Conservation (phyloP, 2,888 invertebrate species). For the Pollenia labialis region DNA sequence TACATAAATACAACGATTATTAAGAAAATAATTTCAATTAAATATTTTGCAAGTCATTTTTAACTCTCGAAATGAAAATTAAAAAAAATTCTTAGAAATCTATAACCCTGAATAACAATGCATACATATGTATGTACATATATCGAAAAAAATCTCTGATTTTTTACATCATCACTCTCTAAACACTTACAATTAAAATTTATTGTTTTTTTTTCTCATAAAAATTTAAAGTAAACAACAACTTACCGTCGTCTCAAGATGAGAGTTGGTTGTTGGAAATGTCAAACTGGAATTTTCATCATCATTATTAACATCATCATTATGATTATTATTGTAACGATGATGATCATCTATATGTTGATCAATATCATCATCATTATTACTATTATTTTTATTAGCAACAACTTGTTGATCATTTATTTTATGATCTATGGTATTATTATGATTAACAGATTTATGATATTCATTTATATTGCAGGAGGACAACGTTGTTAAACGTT, state of each 20-base stretch:
- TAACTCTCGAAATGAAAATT: background rate
- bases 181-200: slow-evolving; percentile 28
- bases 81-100: background rate
- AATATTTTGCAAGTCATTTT: background rate
- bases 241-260: slow-evolving; percentile 63
- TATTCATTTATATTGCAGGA: slow-evolving; percentile 57
- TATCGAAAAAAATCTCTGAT: slow-evolving; percentile 10
- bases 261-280: slow-evolving; percentile 60
- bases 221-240: slow-evolving; percentile 52
- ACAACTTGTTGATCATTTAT: slow-evolving; percentile 35
- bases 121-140: too few relatives aligned
- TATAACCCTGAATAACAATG: slow-evolving; percentile 13
- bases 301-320: slow-evolving; percentile 38
- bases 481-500: slow-evolving; percentile 25
- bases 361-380: slow-evolving; percentile 24
- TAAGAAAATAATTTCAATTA: too few relatives aligned
- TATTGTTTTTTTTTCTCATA: slow-evolving; percentile 21
- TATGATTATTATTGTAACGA: slow-evolving; percentile 18
- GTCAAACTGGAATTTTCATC: slow-evolving; percentile 69
- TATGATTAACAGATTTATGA: slow-evolving; percentile 65
- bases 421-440: slow-evolving; percentile 58
- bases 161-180: slow-evolving; percentile 39
- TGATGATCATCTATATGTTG: slow-evolving; percentile 28
- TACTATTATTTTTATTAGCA: background rate
- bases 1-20: too few relatives aligned